phyloP scores from a whole-genome alignment of 2,113 vertebrate species.

The Calyptomena viridis region DNA sequence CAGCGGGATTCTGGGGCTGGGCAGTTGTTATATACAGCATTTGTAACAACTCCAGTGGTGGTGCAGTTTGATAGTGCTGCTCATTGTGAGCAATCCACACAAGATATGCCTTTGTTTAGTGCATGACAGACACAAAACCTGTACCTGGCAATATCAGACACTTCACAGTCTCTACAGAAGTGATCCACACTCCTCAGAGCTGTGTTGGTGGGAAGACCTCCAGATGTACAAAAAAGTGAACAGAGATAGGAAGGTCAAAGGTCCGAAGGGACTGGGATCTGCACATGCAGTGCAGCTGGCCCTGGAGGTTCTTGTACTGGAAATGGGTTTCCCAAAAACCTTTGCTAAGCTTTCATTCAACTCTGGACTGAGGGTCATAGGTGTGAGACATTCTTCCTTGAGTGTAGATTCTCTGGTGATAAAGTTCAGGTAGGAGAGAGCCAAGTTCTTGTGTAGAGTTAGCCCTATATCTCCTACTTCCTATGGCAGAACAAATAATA shows the following conservation, averaged over 20 bases:
- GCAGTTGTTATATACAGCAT: accelerated
- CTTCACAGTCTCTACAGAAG: background rate
- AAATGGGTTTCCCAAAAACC: background rate
- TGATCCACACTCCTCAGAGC: background rate
- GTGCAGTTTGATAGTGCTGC: background rate
- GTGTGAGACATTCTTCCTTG: background rate
- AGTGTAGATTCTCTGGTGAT: background rate
- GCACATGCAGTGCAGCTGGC: background rate
- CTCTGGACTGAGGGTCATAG: background rate
- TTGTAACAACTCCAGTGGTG: background rate
- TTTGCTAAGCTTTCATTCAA: background rate
- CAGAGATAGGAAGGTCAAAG: background rate
- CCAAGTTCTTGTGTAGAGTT: background rate
- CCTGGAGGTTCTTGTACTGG: background rate
- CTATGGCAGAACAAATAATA: background rate
- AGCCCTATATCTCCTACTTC: background rate
- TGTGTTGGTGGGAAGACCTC: background rate
- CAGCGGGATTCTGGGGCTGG: background rate
- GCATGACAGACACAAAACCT: background rate
- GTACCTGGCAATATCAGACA: background rate
- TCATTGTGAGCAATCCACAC: background rate
- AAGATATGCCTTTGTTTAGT: background rate
- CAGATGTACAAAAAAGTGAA: background rate
- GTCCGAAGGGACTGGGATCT: background rate
- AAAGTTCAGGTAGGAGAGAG: background rate